phyloP scores from a whole-genome alignment of 2,113 vertebrate species.

The Malaclemys terrapin region DNA sequence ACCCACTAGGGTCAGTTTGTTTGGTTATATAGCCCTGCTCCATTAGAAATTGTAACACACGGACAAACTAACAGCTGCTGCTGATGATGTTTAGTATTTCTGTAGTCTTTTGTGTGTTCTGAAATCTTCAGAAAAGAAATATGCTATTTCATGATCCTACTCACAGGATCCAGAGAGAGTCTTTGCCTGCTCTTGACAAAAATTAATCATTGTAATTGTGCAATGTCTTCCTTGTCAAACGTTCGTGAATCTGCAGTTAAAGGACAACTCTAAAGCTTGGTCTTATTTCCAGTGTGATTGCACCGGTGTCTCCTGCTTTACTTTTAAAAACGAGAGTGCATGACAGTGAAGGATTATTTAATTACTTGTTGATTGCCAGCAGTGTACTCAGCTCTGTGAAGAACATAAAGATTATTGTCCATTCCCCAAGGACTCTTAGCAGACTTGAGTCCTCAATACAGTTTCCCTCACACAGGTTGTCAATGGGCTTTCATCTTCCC shows the following conservation, averaged over 20 bases:
- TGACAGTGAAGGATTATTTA: slow-evolving; percentile 61
- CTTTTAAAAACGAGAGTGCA: slow-evolving; percentile 2
- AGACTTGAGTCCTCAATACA: neutral
- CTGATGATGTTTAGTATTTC: neutral
- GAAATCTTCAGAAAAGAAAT: neutral
- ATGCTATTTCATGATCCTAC: neutral
- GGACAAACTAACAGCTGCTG: neutral
- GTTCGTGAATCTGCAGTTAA: slow-evolving; percentile 9
- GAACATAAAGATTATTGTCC: slow-evolving; percentile 14
- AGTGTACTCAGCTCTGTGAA: neutral
- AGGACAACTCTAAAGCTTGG: slow-evolving; percentile 7
- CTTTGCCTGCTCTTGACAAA: neutral
- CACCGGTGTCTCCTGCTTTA: neutral
- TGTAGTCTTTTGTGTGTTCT: neutral
- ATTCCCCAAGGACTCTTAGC: neutral
- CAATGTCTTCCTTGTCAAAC: neutral
- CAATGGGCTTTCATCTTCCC: neutral
- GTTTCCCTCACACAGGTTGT: neutral
- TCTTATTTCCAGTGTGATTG: slow-evolving; percentile 3
- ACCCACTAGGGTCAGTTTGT: neutral
- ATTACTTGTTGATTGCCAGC: slow-evolving; percentile 43
- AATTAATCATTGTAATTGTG: neutral
- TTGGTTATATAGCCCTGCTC: accelerated
- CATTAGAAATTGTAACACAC: neutral
- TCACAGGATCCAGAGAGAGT: neutral